Evolutionary conservation across 2,113 vertebrate species (phyloP), one percentile per base, ranked within the genome.

Genomic region (Megaptera novaeangliae): DNA sequence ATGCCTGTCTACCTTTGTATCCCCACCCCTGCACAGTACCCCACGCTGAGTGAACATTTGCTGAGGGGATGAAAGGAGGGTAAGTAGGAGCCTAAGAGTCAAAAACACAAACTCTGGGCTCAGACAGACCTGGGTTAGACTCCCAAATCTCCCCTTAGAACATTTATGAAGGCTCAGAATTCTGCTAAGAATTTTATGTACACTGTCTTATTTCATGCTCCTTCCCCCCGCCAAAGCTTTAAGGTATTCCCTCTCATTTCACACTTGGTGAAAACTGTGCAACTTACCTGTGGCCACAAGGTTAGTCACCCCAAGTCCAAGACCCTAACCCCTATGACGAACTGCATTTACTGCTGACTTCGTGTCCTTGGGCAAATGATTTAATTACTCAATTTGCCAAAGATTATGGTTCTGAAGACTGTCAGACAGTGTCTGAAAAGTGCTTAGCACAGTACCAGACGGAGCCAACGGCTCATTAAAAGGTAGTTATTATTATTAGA

Each of bases 401-500:
- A 90, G 77, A 84, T 11, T 59, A 8, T 78, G 27, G 36, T 72
- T 87, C 68, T 78, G 68, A 95, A 92, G 57, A 85, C 36, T 57
- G 63, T 72, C 52, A 86, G 69, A 41, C 12, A 31, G 57, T 44
- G 46, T 90, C 87, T 95, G 59, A 86, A 83, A 82, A 95, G 78
- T 59, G 61, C 83, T 83, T 91, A 96, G 88, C 59, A 84, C 36
- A 61, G 46, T 23, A n/a, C 94, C 78, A 92, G 86, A 94, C 64
- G 44, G 23, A 29, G 39, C 74, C 84, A 92, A 87, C 72, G 9
- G 69, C 64, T 96, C 72, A 80, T 77, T 93, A 86, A 77, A 96
- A 92, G 49, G 61, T 66, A 68, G 93, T 46, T 96, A 63, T 87
- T 96, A 55, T 95, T 93, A 82, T 69, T 86, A 89, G 57, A 74